Conservation (phyloP, 2,888 invertebrate species). For the Gymnosoma rotundatum region DNA sequence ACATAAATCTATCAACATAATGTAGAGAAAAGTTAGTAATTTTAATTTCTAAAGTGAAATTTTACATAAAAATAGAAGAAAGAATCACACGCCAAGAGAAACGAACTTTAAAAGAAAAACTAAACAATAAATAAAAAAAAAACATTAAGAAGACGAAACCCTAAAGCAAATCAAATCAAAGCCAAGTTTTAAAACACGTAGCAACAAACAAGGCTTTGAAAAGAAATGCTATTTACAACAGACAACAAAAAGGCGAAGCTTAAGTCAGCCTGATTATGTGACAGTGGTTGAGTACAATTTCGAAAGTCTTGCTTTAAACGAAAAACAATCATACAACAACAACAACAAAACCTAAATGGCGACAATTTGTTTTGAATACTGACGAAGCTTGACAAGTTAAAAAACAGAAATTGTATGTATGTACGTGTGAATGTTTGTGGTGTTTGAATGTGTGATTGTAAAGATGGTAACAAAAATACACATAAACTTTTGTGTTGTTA, state of each 20-base stretch:
- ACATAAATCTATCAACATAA: constrained; percentile 4
- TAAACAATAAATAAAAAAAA: constrained; percentile 23
- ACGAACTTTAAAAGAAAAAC: constrained; percentile 14
- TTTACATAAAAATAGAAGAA: constrained; percentile 38
- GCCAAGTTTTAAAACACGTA: constrained; percentile 32
- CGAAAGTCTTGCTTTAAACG: constrained; percentile 47
- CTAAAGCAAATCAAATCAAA: constrained; percentile 53
- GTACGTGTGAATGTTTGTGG: neutral
- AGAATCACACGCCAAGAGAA: constrained; percentile 35
- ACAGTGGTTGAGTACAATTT: constrained; percentile 47
- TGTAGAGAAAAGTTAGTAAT: constrained; percentile 1
- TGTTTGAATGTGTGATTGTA: neutral
- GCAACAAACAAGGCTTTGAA: constrained; percentile 23
- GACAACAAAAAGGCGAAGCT: constrained; percentile 14
- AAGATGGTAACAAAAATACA: constrained; percentile 57
- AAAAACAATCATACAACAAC: constrained; percentile 7
- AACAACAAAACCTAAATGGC: constrained; percentile 50
- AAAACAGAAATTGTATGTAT: neutral
- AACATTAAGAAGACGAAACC: constrained; percentile 35
- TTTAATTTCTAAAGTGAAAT: constrained; percentile 43
- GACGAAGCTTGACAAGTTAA: constrained; percentile 61
- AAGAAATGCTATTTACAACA: neutral
- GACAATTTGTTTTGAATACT: constrained; percentile 62
- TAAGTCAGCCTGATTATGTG: constrained; percentile 39
- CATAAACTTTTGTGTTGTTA: neutral